Percentiles rank a stretch among this genome's conserved stretches.
Evolutionary conservation across 2,888 invertebrate genomes (phyloP).

Genomic region (Ditylenchus weischeri): DNA sequence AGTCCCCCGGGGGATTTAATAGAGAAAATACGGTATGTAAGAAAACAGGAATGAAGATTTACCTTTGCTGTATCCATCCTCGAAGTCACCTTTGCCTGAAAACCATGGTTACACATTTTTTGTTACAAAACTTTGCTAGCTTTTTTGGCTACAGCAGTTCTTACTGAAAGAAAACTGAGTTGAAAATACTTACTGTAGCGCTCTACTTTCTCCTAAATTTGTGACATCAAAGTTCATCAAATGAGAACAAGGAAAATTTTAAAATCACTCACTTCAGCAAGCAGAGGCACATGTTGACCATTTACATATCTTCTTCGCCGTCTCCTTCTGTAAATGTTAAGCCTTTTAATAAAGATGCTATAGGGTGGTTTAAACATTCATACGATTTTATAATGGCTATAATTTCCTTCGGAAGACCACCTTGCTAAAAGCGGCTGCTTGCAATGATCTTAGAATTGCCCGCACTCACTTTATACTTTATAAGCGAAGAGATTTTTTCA

Average conservation of each 20-base stretch:
- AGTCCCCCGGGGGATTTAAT: too few relatives aligned
- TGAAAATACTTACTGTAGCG: constrained; percentile 25
- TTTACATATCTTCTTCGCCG: constrained; percentile 42
- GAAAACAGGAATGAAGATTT: background rate
- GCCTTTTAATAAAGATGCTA: background rate
- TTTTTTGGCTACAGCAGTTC: background rate
- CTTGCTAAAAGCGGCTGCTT: too few relatives aligned
- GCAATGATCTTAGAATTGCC: too few relatives aligned
- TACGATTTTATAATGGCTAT: too few relatives aligned
- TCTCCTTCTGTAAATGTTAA: constrained; percentile 27
- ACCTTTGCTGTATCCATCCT: constrained; percentile 54
- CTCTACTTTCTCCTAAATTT: constrained; percentile 26
- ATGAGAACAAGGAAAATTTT: constrained; percentile 14
- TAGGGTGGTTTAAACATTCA: too few relatives aligned
- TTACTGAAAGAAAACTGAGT: constrained; percentile 12
- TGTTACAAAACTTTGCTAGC: background rate
- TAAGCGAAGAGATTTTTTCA: too few relatives aligned
- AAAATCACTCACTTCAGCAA: constrained; percentile 37
- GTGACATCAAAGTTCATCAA: constrained; percentile 3
- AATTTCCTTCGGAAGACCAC: too few relatives aligned
- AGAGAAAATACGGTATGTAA: too few relatives aligned
- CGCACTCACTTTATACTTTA: too few relatives aligned
- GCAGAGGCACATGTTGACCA: constrained; percentile 51
- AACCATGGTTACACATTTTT: background rate
- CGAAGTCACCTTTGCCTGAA: constrained; percentile 51